Base-by-base conservation (phyloP, 1,140 invertebrate species). In the Antheraea pernyi region DNA sequence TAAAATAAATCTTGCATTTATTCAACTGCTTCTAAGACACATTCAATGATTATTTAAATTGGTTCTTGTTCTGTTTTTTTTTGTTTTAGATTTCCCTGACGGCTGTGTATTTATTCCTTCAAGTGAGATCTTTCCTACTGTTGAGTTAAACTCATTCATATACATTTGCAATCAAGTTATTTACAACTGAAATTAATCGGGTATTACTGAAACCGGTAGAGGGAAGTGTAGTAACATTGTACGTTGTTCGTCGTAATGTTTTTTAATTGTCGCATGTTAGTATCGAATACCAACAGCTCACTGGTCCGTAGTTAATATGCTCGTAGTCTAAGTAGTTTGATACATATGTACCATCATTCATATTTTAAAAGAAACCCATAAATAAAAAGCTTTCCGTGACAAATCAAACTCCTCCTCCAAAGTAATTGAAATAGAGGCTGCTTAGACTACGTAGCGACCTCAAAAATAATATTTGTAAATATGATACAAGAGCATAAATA, bases 271-370 rank as follows among this genome's bases (percentile, higher is more conserved):
- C 76, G 62, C 69, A 59, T 62, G 58, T 39, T 39, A 69, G 64
- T 74, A 69, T 74, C 73, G 68, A 79, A 81, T 83, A 72, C 79
- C 79, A 48, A n/a, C 53, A 37, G 62, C 19, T 39, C 77, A 73
- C 65, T 65, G 58, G 72, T 46, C 73, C 80, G 77, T 74, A 65
- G 59, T 76, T 79, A 81, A 83, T 77, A 48, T 67, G 77, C 78
- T 78, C 78, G 72, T 73, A 71, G 48, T 42, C 18, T 48, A 36
- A 48, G 18, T 10, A 18, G 42, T 18, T 53, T 19, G 46, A 53
- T 53, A 53, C 11, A 37, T 65, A 53, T n/a, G n/a, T 64, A 48
- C n/a, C 22, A 36, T 22, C 46, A 65, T 11, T n/a, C 64, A 48
- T 65, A 53, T 65, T 53, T 65, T 46, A n/a, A 42, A 48, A 65